phyloP scores from a whole-genome alignment of 1,140 invertebrate species.

The Hydropsyche tenuis region DNA sequence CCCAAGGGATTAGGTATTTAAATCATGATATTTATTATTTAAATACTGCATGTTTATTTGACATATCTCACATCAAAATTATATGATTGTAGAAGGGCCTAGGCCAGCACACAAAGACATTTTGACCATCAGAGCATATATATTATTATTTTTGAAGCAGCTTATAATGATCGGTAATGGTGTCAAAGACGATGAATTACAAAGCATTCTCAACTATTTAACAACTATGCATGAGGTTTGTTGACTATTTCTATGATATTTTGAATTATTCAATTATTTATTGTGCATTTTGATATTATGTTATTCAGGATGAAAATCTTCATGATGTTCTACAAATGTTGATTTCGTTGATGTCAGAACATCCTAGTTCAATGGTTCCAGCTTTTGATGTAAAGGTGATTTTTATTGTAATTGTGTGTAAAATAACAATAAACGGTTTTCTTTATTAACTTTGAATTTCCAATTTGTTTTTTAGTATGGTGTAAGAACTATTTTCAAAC shows the following conservation, averaged over 20 bases:
- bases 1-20: slow-evolving; percentile 91
- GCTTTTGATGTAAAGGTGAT: slow-evolving; percentile 88
- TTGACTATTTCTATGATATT: slow-evolving; percentile 11
- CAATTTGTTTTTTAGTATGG: slow-evolving; percentile 73
- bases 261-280: neutral
- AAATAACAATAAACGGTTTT: slow-evolving; percentile 2
- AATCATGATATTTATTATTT: neutral
- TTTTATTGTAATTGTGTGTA: slow-evolving; percentile 20
- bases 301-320: slow-evolving; percentile 94
- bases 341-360: slow-evolving; percentile 96
- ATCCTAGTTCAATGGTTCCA: slow-evolving; percentile 98
- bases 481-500: slow-evolving; percentile 94
- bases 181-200: slow-evolving; percentile 97
- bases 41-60: slow-evolving; percentile 3
- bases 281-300: neutral
- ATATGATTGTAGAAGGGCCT: slow-evolving; percentile 79
- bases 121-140: slow-evolving; percentile 91
- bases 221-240: slow-evolving; percentile 93
- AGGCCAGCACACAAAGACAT: slow-evolving; percentile 94
- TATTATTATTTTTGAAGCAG: slow-evolving; percentile 94
- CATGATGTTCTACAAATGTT: slow-evolving; percentile 97
- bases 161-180: slow-evolving; percentile 96
- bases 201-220: slow-evolving; percentile 97
- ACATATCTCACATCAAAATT: slow-evolving; percentile 14
- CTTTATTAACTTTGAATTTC: neutral